A percentile compares a stretch with the other conserved stretches of the same genome.
Conservation (phyloP, 2,888 invertebrate genomes). For the Phania funesta region DNA sequence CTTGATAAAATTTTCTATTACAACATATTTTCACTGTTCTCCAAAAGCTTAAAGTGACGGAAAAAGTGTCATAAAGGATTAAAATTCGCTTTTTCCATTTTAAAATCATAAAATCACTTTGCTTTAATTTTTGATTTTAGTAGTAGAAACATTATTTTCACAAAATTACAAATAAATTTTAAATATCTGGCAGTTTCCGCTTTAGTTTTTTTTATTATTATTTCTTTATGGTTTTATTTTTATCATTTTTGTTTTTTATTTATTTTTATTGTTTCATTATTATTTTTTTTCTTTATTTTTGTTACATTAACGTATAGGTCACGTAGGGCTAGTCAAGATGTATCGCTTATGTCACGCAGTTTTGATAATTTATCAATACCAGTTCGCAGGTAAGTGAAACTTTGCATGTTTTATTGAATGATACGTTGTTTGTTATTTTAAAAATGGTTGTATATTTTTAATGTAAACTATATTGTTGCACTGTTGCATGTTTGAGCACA, state of each 20-base stretch:
- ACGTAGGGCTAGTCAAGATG: slow-evolving; percentile 92
- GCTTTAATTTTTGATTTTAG: neutral
- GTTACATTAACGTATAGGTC: slow-evolving; percentile 84
- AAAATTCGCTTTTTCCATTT: too few species aligned
- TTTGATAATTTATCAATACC: slow-evolving; percentile 84
- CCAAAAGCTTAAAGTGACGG: too few species aligned
- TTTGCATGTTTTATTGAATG: neutral
- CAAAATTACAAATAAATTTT: slow-evolving; percentile 30
- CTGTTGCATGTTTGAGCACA: slow-evolving; percentile 51
- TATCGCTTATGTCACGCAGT: slow-evolving; percentile 84
- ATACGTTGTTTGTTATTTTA: neutral
- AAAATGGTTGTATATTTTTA: slow-evolving; percentile 1
- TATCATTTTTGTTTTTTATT: slow-evolving; percentile 8
- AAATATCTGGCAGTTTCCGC: neutral
- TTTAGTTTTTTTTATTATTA: neutral
- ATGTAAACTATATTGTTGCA: slow-evolving; percentile 10
- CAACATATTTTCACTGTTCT: too few species aligned
- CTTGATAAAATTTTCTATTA: too few species aligned
- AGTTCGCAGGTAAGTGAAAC: slow-evolving; percentile 82
- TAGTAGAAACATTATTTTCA: slow-evolving; percentile 42
- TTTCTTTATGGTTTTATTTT: neutral
- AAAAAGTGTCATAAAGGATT: too few species aligned
- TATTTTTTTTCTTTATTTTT: slow-evolving; percentile 71
- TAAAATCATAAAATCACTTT: too few species aligned
- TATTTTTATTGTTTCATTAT: slow-evolving; percentile 66